Percentiles rank a stretch among this genome's conserved stretches.
Conservation (phyloP, 2,797 vertebrate genomes). For the Lepilemur ruficaudatus region DNA sequence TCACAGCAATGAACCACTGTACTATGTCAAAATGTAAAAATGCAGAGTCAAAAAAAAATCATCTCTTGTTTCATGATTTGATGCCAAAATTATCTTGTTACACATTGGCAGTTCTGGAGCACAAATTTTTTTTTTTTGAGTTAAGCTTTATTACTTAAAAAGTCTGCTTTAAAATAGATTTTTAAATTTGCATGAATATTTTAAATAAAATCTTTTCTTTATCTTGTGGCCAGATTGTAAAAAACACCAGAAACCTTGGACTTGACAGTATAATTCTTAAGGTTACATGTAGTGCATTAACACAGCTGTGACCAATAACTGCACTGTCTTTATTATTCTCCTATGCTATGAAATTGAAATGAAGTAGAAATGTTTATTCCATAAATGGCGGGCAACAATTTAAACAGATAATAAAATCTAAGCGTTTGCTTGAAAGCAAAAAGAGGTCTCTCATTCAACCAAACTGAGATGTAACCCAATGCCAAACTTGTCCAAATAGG, state of each 20-base stretch:
- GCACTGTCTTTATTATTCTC: slow-evolving; percentile 77
- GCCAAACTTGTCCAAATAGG: slow-evolving; percentile 63
- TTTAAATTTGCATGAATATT: slow-evolving; percentile 77
- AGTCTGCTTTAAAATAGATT: slow-evolving; percentile 37
- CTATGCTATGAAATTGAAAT: slow-evolving; percentile 79
- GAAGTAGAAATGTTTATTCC: slow-evolving; percentile 82
- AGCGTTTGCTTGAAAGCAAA: slow-evolving; percentile 48
- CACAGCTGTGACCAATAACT: slow-evolving; percentile 82
- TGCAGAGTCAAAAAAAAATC: fast-evolving
- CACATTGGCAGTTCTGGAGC: slow-evolving; percentile 16
- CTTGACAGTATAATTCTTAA: slow-evolving; percentile 77
- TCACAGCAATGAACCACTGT: fast-evolving
- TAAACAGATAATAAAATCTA: slow-evolving; percentile 74
- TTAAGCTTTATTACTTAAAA: slow-evolving; percentile 43
- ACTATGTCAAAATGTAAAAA: neutral
- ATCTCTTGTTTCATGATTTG: neutral
- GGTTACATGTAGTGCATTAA: slow-evolving; percentile 73
- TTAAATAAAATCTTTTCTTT: slow-evolving; percentile 73
- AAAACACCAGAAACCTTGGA: slow-evolving; percentile 71
- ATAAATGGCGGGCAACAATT: slow-evolving; percentile 69
- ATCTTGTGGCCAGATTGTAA: slow-evolving; percentile 72
- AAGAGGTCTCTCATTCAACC: slow-evolving; percentile 44
- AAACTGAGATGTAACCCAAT: slow-evolving; percentile 55
- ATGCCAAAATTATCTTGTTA: neutral
- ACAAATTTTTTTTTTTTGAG: neutral